Conservation (phyloP, 2,113 vertebrate species). For the Hymenochirus boettgeri region DNA sequence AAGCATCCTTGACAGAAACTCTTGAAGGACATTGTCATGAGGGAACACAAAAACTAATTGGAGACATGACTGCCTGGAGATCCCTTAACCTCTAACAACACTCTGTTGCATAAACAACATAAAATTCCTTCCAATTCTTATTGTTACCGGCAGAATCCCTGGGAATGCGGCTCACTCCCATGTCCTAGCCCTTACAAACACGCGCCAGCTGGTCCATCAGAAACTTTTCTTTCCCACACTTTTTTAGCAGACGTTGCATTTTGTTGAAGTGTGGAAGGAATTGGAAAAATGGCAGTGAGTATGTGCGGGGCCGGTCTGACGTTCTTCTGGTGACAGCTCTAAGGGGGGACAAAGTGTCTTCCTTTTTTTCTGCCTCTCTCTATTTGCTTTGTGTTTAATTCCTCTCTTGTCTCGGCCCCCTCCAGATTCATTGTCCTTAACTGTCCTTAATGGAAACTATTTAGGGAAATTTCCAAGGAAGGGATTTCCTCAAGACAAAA, state of each 20-base stretch:
- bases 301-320: slow-evolving; percentile 2
- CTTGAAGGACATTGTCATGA: too few species aligned
- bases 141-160: neutral
- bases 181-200: neutral
- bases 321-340: slow-evolving; percentile 13
- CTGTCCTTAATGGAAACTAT: neutral
- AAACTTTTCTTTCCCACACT: slow-evolving; percentile 1
- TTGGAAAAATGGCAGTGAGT: slow-evolving; percentile 11
- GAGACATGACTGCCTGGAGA: too few species aligned
- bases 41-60: neutral
- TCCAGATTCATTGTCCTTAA: slow-evolving; percentile 17
- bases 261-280: slow-evolving; percentile 34
- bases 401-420: neutral
- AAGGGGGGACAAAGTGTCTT: slow-evolving; percentile 12
- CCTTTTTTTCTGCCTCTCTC: neutral
- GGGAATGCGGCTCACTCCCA: slow-evolving; percentile 8
- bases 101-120: slow-evolving; percentile 2
- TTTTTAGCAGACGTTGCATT: slow-evolving; percentile 14
- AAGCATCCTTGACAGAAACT: too few species aligned
- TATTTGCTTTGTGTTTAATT: neutral
- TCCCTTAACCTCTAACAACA: too few species aligned
- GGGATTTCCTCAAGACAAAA: slow-evolving; percentile 9
- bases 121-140: slow-evolving; percentile 19
- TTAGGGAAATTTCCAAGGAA: neutral
- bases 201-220: slow-evolving; percentile 17